Conservation (phyloP, 2,888 invertebrate species). For the Lordiphosa andalusiaca region DNA sequence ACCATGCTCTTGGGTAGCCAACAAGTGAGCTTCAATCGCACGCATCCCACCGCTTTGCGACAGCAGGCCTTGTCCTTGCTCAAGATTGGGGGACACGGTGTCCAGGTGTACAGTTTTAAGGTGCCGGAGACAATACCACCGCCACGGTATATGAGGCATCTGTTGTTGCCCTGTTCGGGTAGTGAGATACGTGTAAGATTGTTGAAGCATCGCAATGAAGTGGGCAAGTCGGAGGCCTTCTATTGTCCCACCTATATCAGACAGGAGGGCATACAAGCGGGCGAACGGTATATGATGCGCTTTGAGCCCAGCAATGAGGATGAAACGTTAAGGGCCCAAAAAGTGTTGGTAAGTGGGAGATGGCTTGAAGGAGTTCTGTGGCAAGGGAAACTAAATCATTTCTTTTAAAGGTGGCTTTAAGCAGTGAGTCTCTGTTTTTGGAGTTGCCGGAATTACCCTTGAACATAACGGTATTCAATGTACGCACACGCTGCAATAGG, state of each 20-base stretch:
- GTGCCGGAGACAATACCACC: slow-evolving; percentile 71
- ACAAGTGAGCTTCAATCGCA: slow-evolving; percentile 77
- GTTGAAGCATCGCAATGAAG: slow-evolving; percentile 77
- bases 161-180: slow-evolving; percentile 82
- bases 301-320: slow-evolving; percentile 81
- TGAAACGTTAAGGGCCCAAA: slow-evolving; percentile 81
- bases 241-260: slow-evolving; percentile 81
- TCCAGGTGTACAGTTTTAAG: slow-evolving; percentile 82
- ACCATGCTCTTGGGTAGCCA: slow-evolving; percentile 75
- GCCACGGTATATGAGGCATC: slow-evolving; percentile 74
- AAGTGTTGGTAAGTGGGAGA: slow-evolving; percentile 81
- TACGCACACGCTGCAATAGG: slow-evolving; percentile 81
- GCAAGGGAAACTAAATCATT: background rate
- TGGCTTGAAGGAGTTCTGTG: background rate
- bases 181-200: slow-evolving; percentile 81
- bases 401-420: slow-evolving; percentile 80
- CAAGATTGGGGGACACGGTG: slow-evolving; percentile 82
- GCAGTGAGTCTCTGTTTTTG: slow-evolving; percentile 80
- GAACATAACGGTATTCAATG: slow-evolving; percentile 81
- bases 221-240: slow-evolving; percentile 78
- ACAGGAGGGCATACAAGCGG: slow-evolving; percentile 74
- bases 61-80: slow-evolving; percentile 81
- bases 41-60: slow-evolving; percentile 79
- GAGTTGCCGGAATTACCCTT: slow-evolving; percentile 82
- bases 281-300: slow-evolving; percentile 81